Conservation (phyloP, 2,113 vertebrate genomes). For the Elephantulus edwardii region DNA sequence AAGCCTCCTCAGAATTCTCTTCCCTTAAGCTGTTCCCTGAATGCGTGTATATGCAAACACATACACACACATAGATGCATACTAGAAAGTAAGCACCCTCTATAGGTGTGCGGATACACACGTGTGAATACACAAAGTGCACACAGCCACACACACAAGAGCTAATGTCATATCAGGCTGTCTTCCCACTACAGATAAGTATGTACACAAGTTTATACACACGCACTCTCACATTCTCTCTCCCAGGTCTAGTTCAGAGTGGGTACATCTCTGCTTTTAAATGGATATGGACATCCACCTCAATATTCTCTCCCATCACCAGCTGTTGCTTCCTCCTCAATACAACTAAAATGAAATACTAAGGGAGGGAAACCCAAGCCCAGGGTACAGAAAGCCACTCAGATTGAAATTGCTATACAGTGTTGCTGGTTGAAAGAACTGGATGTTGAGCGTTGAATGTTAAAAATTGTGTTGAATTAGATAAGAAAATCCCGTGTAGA, state of each 20-base stretch:
- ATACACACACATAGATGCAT: background rate
- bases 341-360: constrained; percentile 71
- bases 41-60: background rate
- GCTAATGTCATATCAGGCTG: background rate
- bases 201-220: background rate
- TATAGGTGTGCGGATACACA: background rate
- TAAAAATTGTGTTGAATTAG: constrained; percentile 88
- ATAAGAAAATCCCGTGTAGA: constrained; percentile 91
- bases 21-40: background rate
- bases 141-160: background rate
- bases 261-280: background rate
- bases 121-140: background rate
- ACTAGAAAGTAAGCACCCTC: background rate
- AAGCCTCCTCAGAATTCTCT: background rate
- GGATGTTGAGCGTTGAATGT: constrained; percentile 85
- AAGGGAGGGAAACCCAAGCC: constrained; percentile 36
- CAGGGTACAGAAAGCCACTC: constrained; percentile 63
- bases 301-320: constrained; percentile 7
- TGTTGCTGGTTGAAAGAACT: constrained; percentile 81
- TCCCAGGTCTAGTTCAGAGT: background rate
- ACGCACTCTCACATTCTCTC: background rate
- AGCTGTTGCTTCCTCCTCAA: constrained; percentile 1
- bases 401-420: constrained; percentile 82
- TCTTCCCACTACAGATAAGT: background rate
- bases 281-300: background rate